Evolutionary conservation across 2,888 invertebrate genomes (phyloP), one percentile per base, ranked within the genome.

Genomic region (Xestia ashworthii): DNA sequence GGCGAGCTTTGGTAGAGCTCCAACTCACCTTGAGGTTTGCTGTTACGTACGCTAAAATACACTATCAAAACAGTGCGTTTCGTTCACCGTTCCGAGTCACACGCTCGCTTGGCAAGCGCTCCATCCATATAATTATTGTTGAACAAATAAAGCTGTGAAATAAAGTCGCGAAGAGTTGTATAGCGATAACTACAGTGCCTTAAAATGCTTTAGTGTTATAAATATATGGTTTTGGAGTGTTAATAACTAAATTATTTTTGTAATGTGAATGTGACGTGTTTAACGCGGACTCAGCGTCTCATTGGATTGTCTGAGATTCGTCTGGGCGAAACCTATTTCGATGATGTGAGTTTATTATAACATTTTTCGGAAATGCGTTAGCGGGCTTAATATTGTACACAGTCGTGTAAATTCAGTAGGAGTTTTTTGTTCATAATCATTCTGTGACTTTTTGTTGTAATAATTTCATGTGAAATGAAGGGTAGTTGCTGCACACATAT

Each of bases 61-160:
- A 93, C 95, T 94, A 95, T 95, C 95, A 95, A 95, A 96, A 96
- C 96, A 96, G 96, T 96, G 93, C 91, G 94, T 93, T 93, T 91
- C 90, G 91, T 89, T 90, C 91, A 87, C 78, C 90, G 94, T 88
- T 87, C 80, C 83, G 88, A 88, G 93, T 81, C 91, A 91, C 94
- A 95, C 95, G 96, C 85, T 82, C 84, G 90, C 82, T 75, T 79
- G 78, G 80, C 87, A 81, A 80, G 80, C 88, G 87, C 84, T 81
- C 83, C 67, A 71, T 66, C 82, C 76, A 74, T 82, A 81, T 84
- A 73, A 81, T 86, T 73, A 84, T 82, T 87, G 78, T 81, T 83
- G 78, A 83, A 78, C 80, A 81, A 89, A 89, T 87, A 87, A 87
- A 88, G 84, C 82, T 81, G 88, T 89, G 89, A 88, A 87, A 80